Evolutionary conservation across 1,140 invertebrate genomes (phyloP).

Genomic region (Philopotamus ludificatus): DNA sequence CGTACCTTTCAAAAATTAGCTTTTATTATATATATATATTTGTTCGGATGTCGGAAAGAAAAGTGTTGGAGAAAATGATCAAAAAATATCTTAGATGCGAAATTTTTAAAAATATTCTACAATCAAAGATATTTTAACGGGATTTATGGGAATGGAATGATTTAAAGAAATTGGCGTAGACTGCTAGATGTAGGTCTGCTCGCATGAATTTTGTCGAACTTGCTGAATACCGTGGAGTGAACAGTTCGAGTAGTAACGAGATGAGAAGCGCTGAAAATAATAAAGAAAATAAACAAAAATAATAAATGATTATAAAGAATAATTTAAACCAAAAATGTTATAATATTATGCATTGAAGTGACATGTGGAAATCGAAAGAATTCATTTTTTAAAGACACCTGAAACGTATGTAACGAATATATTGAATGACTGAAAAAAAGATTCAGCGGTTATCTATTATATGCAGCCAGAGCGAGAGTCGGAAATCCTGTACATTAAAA

Average conservation of each 20-base stretch:
- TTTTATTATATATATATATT: background rate
- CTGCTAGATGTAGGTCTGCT: constrained; percentile 74
- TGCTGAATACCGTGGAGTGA: constrained; percentile 64
- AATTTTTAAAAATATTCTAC: too few species aligned
- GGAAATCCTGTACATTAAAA: background rate
- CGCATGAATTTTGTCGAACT: constrained; percentile 71
- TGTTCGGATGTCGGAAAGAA: too few species aligned
- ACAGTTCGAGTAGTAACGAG: constrained; percentile 70
- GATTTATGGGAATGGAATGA: constrained; percentile 1
- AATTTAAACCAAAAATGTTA: too few species aligned
- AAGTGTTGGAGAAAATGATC: too few species aligned
- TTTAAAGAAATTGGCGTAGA: constrained; percentile 23
- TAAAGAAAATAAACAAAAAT: constrained; percentile 7
- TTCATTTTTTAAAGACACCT: too few species aligned
- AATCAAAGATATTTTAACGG: too few species aligned
- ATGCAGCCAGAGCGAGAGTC: background rate
- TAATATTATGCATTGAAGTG: too few species aligned
- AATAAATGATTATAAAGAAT: constrained; percentile 11
- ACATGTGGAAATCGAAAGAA: too few species aligned
- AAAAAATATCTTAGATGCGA: too few species aligned
- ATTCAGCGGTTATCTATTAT: background rate
- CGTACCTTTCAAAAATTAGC: background rate
- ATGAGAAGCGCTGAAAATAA: constrained; percentile 67
- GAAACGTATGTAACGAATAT: too few species aligned
- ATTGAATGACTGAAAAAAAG: too few species aligned